Evolutionary conservation across 2,888 invertebrate genomes (phyloP).

Genomic region (Standfussiana lucernea): DNA sequence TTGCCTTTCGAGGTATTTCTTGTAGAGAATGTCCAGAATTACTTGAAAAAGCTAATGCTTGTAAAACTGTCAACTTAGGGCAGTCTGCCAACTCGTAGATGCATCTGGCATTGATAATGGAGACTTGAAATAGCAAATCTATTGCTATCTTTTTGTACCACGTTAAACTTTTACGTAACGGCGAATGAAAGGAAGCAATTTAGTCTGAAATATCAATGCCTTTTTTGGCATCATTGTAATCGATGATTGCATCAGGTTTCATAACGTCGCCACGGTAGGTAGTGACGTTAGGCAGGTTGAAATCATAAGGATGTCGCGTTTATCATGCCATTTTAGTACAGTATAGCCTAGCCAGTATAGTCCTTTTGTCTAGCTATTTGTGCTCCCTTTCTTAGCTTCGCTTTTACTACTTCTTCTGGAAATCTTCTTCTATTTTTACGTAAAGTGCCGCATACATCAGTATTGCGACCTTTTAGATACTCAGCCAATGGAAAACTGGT

Average conservation of each 20-base stretch:
- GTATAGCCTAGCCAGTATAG: slow-evolving; percentile 54
- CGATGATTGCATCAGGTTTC: slow-evolving; percentile 40
- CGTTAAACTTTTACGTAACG: slow-evolving; percentile 54
- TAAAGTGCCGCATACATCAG: slow-evolving; percentile 59
- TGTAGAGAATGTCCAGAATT: slow-evolving; percentile 33
- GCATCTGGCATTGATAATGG: slow-evolving; percentile 53
- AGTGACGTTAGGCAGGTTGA: slow-evolving; percentile 49
- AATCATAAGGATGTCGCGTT: slow-evolving; percentile 56
- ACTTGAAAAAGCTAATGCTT: slow-evolving; percentile 35
- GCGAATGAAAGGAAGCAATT: slow-evolving; percentile 52
- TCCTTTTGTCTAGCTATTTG: slow-evolving; percentile 55
- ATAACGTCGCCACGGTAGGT: slow-evolving; percentile 8
- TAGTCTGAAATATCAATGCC: slow-evolving; percentile 59
- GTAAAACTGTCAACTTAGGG: slow-evolving; percentile 49
- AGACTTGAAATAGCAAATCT: slow-evolving; percentile 40
- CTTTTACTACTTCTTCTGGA: slow-evolving; percentile 47
- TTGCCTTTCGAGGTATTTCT: slow-evolving; percentile 57
- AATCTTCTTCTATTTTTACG: slow-evolving; percentile 57
- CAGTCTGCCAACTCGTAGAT: slow-evolving; percentile 42
- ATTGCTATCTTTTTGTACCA: slow-evolving; percentile 59
- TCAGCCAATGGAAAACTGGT: slow-evolving; percentile 52
- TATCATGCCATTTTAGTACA: slow-evolving; percentile 60
- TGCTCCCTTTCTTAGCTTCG: slow-evolving; percentile 48
- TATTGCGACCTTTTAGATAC: slow-evolving; percentile 48
- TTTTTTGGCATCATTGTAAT: slow-evolving; percentile 59